These are phyloP conservation scores for Gobiocypris rarus DNA, from an alignment of 2,113 vertebrate species.

Conservation along the genomic window DNA sequence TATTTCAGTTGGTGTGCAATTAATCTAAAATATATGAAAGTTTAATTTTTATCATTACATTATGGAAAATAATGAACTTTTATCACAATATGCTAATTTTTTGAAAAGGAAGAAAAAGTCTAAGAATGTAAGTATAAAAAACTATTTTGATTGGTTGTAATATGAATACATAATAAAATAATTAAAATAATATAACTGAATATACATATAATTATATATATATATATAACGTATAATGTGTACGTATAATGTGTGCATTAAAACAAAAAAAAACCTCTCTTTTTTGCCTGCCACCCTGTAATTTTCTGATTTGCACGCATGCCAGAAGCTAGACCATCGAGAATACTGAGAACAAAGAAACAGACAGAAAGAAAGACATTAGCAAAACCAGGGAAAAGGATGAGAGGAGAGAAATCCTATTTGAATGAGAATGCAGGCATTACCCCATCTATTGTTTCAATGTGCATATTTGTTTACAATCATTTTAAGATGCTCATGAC, in stretches of 20 bases:
- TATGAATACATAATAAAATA: too few relatives aligned
- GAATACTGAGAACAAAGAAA: constrained; percentile 74
- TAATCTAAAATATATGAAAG: too few relatives aligned
- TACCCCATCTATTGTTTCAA: neutral
- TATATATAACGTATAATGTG: too few relatives aligned
- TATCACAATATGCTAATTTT: too few relatives aligned
- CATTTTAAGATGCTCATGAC: neutral
- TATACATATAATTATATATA: too few relatives aligned
- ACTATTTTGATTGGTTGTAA: too few relatives aligned
- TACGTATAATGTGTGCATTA: neutral
- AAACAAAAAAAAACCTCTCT: constrained; percentile 31
- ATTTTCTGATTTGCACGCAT: constrained; percentile 84
- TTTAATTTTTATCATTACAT: too few relatives aligned
- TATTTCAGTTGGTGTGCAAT: too few relatives aligned
- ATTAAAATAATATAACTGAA: too few relatives aligned
- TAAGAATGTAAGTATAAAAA: too few relatives aligned
- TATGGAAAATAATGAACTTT: too few relatives aligned
- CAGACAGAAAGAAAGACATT: constrained; percentile 66
- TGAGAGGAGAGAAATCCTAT: constrained; percentile 21
- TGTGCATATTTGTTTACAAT: constrained; percentile 9
- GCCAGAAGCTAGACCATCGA: constrained; percentile 69
- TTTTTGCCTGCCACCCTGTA: constrained; percentile 71
- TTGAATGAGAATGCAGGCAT: constrained; percentile 30
- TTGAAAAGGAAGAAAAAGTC: too few relatives aligned
- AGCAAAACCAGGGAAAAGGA: constrained; percentile 59